These are phyloP conservation scores for Hippoglossus hippoglossus DNA, from an alignment of 2,797 vertebrate species.

Conservation along the genomic window DNA sequence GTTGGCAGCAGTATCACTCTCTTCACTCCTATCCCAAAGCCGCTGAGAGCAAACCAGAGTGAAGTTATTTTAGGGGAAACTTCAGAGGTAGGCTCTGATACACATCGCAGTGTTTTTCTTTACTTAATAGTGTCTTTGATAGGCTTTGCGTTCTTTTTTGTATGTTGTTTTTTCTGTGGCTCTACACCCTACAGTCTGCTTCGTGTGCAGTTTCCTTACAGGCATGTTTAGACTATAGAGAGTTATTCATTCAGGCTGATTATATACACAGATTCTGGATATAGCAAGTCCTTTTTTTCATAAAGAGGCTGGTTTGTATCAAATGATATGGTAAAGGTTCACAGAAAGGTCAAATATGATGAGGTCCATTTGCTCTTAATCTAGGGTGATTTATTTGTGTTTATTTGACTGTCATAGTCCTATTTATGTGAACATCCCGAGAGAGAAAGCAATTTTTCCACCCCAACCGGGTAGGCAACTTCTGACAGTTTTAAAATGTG, in stretches of 20 bases:
- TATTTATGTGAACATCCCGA: background rate
- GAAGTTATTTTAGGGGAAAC: slow-evolving; percentile 68
- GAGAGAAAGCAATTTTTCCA: slow-evolving; percentile 20
- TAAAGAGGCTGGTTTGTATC: slow-evolving; percentile 5
- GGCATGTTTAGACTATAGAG: slow-evolving; percentile 36
- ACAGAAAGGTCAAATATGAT: slow-evolving; percentile 16
- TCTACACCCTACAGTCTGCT: slow-evolving; percentile 45
- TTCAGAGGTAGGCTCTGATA: slow-evolving; percentile 69
- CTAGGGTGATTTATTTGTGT: slow-evolving; percentile 5
- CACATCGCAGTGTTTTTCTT: slow-evolving; percentile 36
- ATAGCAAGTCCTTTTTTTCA: slow-evolving; percentile 2
- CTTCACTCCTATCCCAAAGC: slow-evolving; percentile 45
- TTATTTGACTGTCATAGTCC: slow-evolving; percentile 14
- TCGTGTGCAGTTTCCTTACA: slow-evolving; percentile 44
- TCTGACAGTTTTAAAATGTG: slow-evolving; percentile 47
- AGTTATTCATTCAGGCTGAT: slow-evolving; percentile 37
- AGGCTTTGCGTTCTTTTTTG: slow-evolving; percentile 19
- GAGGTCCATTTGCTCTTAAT: slow-evolving; percentile 27
- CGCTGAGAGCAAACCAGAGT: slow-evolving; percentile 34
- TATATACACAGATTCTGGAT: slow-evolving; percentile 36
- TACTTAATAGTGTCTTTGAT: slow-evolving; percentile 30
- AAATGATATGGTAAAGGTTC: slow-evolving; percentile 6
- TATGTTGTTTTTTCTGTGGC: slow-evolving; percentile 49
- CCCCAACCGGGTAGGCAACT: slow-evolving; percentile 45
- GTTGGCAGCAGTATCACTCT: slow-evolving; percentile 33